Evolutionary conservation across 2,888 invertebrate genomes (phyloP), one percentile per base, ranked within the genome.

Genomic region (Cremastobaeus sp.): DNA sequence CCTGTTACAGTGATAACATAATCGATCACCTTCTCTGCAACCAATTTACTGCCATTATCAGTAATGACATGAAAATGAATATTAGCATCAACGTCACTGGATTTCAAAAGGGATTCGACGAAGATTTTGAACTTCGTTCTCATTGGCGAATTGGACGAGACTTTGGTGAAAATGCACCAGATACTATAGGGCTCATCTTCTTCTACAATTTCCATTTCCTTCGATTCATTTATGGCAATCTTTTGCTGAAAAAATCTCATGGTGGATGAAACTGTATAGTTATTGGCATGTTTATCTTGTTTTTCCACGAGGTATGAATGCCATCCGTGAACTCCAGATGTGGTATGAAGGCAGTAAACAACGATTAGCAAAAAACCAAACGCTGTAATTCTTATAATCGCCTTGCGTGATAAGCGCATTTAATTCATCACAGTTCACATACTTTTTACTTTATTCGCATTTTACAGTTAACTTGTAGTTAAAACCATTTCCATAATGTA

Each of bases 11-110:
- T 80, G 18, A 87, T 86, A 43, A 89, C 87, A 50, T 86, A 83
- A 57, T 84, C 84, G 14, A 91, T 79, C 28, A 90, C 87, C 30
- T 87, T 88, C 54, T 90, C 87, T 8, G 91, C 92, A 41, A 91
- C 89, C 5, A 82, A 25, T 81, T 89, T 89, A 77, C 92, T 92
- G 20, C 88, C 88, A 15, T 89, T 87, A 81, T 93, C 92, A n/a
- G 89, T 90, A 54, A 93, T 91, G 12, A 92, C 89, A 82, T 92
- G 91, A 68, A 92, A 88, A 50, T 89, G 89, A 70, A 92, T n/a
- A n/a, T n/a, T n/a, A n/a, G n/a, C 82, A 64, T 89, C 88, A 32
- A 90, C 89, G 1, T 88, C 84, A n/a, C 89, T 88, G 17, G 89
- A 83, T 72, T 85, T 87, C 11, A 91, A 76, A 39, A 91, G 81